phyloP scores from a whole-genome alignment of 2,113 vertebrate species.

The Clupea harengus region DNA sequence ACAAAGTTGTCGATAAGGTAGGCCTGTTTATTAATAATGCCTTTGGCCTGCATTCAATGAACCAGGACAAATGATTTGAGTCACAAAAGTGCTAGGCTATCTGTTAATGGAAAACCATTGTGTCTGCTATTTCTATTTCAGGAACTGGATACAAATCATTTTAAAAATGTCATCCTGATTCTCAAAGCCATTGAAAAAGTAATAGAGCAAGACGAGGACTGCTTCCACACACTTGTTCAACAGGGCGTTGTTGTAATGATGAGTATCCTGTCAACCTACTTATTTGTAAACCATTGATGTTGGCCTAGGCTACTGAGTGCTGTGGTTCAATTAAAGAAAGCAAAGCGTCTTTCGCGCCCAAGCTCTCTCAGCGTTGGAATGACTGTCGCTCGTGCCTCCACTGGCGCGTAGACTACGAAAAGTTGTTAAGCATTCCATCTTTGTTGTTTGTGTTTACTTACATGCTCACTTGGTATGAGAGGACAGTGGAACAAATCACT shows the following conservation, averaged over 20 bases:
- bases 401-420: not conserved
- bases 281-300: not conserved
- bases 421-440: not conserved
- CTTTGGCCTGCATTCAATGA: not conserved
- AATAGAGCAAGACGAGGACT: slow-evolving; percentile 57
- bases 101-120: not conserved
- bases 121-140: slow-evolving; percentile 38
- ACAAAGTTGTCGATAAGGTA: slow-evolving; percentile 55
- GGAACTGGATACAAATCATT: slow-evolving; percentile 78
- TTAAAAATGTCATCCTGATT: slow-evolving; percentile 66
- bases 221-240: slow-evolving; percentile 62
- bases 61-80: not conserved
- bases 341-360: no score
- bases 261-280: slow-evolving; percentile 58
- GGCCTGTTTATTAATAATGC: not conserved
- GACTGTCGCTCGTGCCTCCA: not conserved
- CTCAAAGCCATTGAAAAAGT: slow-evolving; percentile 75
- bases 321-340: no score
- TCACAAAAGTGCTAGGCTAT: not conserved
- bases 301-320: no score
- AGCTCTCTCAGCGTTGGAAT: not conserved
- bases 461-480: slow-evolving; percentile 81
- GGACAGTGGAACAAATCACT: slow-evolving; percentile 48
- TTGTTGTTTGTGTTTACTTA: slow-evolving; percentile 47
- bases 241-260: slow-evolving; percentile 81